These are phyloP conservation scores for Pollenia angustigena DNA, from an alignment of 2,888 invertebrate genomes.

Conservation along the genomic window DNA sequence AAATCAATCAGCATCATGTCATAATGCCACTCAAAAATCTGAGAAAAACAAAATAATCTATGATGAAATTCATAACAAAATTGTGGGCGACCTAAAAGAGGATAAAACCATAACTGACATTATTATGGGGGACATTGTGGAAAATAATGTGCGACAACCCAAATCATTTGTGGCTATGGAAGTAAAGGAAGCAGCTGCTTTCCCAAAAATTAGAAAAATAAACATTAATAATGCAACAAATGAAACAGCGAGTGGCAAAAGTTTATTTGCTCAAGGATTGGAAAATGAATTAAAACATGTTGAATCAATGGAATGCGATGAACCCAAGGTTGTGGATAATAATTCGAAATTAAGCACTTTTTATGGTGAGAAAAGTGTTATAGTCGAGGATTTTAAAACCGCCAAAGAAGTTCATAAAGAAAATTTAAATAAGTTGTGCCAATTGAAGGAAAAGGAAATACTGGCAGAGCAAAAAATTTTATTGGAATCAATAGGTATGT, in stretches of 20 bases:
- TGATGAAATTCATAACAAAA: conserved; percentile 78
- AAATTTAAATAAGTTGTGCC: conserved; percentile 88
- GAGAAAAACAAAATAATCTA: conserved; percentile 68
- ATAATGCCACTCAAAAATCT: neutral
- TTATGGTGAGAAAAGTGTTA: conserved; percentile 74
- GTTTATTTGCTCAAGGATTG: conserved; percentile 85
- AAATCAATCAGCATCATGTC: neutral
- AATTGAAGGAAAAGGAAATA: conserved; percentile 91
- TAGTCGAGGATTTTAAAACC: conserved; percentile 84
- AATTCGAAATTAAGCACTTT: conserved; percentile 47
- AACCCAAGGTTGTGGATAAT: conserved; percentile 17
- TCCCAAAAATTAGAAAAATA: conserved; percentile 71
- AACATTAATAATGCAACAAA: neutral
- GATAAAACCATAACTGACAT: conserved; percentile 63
- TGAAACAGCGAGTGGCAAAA: conserved; percentile 81
- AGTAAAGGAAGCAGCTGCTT: conserved; percentile 30
- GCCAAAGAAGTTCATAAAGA: conserved; percentile 89
- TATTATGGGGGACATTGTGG: conserved; percentile 86
- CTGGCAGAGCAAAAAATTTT: conserved; percentile 89
- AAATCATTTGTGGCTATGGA: conserved; percentile 34
- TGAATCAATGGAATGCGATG: conserved; percentile 70
- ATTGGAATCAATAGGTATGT: conserved; percentile 84
- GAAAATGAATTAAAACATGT: conserved; percentile 79
- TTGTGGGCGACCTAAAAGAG: conserved; percentile 61
- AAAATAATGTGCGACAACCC: conserved; percentile 78